Conservation (phyloP, 2,113 vertebrate species). For the Stomatorhinus ivindoensis region DNA sequence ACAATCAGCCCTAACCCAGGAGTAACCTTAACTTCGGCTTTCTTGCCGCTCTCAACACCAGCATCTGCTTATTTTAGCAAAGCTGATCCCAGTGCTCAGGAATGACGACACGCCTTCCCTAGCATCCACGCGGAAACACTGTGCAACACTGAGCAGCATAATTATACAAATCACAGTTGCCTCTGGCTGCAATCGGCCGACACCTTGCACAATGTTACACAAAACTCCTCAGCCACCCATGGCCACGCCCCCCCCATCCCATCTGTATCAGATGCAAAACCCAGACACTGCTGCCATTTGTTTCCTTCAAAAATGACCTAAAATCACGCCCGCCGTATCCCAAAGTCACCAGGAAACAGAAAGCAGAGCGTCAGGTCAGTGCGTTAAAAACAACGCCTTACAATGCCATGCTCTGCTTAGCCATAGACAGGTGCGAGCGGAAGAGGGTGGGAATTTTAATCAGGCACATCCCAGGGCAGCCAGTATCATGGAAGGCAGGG, state of each 20-base stretch:
- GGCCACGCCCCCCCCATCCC: neutral
- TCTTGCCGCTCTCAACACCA: neutral
- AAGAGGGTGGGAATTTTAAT: neutral
- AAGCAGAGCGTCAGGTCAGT: conserved; percentile 4
- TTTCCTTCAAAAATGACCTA: neutral
- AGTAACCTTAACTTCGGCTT: neutral
- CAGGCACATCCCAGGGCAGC: neutral
- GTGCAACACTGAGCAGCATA: neutral
- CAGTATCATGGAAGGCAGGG: neutral
- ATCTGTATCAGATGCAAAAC: neutral
- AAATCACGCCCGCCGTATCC: neutral
- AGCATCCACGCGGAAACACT: neutral
- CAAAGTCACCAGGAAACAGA: conserved; percentile 38
- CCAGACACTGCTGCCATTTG: neutral
- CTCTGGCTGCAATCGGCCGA: neutral
- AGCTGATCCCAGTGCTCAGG: neutral
- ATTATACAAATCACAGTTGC: neutral
- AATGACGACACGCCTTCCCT: neutral
- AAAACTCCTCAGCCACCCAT: neutral
- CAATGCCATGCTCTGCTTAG: neutral
- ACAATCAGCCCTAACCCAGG: neutral
- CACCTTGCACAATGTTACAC: neutral
- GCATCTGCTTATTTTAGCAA: neutral
- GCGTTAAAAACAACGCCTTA: neutral
- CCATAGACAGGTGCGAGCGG: neutral